Base-by-base conservation (phyloP, 1,140 invertebrate species). In the Panagrolaimus sp. region DNA sequence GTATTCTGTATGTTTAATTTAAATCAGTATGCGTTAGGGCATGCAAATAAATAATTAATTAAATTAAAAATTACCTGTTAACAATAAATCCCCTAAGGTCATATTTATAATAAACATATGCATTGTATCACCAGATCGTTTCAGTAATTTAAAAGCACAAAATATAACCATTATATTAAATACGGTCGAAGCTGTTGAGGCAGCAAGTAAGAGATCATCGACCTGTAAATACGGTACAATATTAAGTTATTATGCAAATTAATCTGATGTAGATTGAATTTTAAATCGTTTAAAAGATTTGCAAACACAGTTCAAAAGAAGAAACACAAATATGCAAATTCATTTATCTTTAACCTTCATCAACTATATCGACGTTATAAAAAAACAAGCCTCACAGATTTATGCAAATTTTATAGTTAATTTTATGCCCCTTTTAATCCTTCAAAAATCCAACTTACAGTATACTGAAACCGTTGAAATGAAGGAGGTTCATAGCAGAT, bases 111-210 rank as follows among this genome's bases (percentile, higher is more conserved):
- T 83, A 46, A 83, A 83, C 43, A 82, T 58, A 67, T 83, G 81
- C 82, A 82, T 83, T 21, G 81, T 83, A 64, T 82, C 80, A 10
- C 80, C 80, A 67, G 77, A 78, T 64, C 80, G 69, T 73, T 80
- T 81, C 66, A 83, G 83, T 26, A 82, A 55, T 66, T 79, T 81
- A n/a, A 82, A 76, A n/a, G 81, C 80, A 72, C 80, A 82, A 65
- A 83, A 76, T n/a, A 82, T 75, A 12, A 82, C 80, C 32, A 83
- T 67, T 2, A 82, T 71, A 63, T 82, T 82, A 71, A 81, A 82
- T 12, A 82, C 76, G 10, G 80, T 82, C 1, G 79, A 72, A 9
- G 80, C 80, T 58, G 83, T 82, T 14, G 70, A 72, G 1, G 80
- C 80, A 3, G 82, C 80, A 24, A 82, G 63, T 14, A 82, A 62